These are phyloP conservation scores for Hetaerina titia DNA, from an alignment of 2,888 invertebrate species.

Conservation along the genomic window DNA sequence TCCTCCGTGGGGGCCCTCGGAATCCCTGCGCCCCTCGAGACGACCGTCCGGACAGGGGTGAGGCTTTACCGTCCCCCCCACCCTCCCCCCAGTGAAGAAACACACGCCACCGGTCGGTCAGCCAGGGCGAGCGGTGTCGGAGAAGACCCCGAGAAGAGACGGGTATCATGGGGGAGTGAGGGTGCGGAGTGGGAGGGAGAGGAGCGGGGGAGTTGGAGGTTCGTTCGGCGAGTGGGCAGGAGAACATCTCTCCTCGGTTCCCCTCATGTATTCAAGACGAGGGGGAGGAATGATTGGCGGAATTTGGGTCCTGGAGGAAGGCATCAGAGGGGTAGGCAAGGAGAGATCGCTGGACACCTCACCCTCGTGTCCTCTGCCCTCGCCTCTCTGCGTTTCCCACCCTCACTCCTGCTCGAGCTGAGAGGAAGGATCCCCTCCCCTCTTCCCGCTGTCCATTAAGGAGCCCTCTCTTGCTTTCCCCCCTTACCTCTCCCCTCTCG, in stretches of 20 bases:
- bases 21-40: not conserved
- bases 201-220: no score
- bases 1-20: slow-evolving; percentile 12
- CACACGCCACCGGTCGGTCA: no score
- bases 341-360: not conserved
- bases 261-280: not conserved
- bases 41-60: not conserved
- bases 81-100: not conserved
- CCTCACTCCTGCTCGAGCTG: not conserved
- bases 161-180: no score
- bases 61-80: not conserved
- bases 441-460: not conserved
- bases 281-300: not conserved
- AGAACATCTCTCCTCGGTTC: no score
- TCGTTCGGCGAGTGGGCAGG: no score
- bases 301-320: slow-evolving; percentile 4
- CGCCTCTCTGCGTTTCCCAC: not conserved
- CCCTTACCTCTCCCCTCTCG: not conserved
- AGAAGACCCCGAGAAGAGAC: no score
- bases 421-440: not conserved
- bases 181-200: no score
- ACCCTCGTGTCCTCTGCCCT: not conserved
- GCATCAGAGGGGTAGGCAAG: not conserved
- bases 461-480: not conserved
- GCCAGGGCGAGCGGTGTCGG: no score